Evolutionary conservation across 2,797 vertebrate genomes (phyloP).

Genomic region (Garrulus glandarius): DNA sequence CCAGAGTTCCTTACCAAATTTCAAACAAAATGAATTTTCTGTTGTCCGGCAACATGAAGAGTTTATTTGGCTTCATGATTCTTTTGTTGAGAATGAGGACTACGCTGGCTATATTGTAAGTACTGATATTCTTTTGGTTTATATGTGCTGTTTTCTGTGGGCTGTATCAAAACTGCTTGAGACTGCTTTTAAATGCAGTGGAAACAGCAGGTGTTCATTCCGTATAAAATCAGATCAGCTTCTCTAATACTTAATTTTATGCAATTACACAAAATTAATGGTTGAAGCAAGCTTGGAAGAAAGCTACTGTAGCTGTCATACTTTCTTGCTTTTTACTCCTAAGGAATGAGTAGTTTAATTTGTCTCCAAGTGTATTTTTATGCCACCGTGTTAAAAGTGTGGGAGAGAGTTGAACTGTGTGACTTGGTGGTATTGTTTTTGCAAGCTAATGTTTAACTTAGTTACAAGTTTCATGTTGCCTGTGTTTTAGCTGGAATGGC

Average conservation of each 20-base stretch:
- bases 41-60: conserved; percentile 98
- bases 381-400: neutral
- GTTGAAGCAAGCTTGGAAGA: neutral
- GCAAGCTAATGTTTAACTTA: conserved; percentile 12
- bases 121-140: conserved; percentile 28
- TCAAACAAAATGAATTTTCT: conserved; percentile 98
- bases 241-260: neutral
- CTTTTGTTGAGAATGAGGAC: conserved; percentile 96
- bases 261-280: neutral
- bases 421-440: neutral
- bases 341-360: neutral
- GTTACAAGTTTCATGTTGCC: neutral
- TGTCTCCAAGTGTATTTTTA: neutral
- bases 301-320: neutral
- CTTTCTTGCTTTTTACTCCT: neutral
- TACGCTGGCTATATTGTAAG: conserved; percentile 98
- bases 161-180: neutral
- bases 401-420: neutral
- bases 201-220: neutral
- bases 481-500: conserved; percentile 2
- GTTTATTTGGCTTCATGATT: conserved; percentile 99
- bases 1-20: conserved; percentile 96
- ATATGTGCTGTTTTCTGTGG: neutral
- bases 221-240: neutral
- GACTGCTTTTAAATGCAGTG: neutral